Evolutionary conservation across 2,888 invertebrate species (phyloP).

Genomic region (Xanthorhoe designata): DNA sequence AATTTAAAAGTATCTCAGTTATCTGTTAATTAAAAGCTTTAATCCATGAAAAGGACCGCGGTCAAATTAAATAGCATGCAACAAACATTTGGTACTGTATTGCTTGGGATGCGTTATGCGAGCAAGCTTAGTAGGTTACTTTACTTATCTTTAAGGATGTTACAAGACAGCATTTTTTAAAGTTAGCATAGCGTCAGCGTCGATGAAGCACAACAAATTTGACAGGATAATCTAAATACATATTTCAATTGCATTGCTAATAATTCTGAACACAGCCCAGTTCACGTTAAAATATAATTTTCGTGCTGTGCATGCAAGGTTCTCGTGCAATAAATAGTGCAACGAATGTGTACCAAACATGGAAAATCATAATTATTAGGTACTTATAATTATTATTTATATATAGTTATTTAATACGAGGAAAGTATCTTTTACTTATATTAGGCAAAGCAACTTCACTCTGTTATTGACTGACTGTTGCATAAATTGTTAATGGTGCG

Average conservation of each 20-base stretch:
- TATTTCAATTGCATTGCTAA: background rate
- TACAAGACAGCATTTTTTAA: background rate
- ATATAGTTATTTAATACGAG: background rate
- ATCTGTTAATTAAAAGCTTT: background rate
- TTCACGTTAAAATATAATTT: background rate
- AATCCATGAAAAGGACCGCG: background rate
- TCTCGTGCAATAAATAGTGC: background rate
- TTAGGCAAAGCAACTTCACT: slow-evolving; percentile 28
- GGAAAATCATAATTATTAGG: background rate
- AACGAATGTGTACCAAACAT: background rate
- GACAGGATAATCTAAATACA: too few species aligned
- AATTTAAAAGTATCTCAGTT: background rate
- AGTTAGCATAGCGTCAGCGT: background rate
- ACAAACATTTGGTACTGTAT: background rate
- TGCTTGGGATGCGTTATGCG: background rate
- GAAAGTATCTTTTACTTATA: background rate
- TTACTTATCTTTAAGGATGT: too few species aligned
- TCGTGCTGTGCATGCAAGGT: background rate
- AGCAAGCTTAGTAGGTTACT: background rate
- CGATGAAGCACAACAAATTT: background rate
- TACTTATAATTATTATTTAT: too few species aligned
- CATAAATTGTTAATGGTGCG: slow-evolving; percentile 50
- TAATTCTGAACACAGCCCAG: background rate
- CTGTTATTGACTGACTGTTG: slow-evolving; percentile 72
- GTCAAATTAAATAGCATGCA: background rate